Evolutionary conservation across 2,113 vertebrate species (phyloP), one percentile per base, ranked within the genome.

Genomic region (Xenotilapia leptura): DNA sequence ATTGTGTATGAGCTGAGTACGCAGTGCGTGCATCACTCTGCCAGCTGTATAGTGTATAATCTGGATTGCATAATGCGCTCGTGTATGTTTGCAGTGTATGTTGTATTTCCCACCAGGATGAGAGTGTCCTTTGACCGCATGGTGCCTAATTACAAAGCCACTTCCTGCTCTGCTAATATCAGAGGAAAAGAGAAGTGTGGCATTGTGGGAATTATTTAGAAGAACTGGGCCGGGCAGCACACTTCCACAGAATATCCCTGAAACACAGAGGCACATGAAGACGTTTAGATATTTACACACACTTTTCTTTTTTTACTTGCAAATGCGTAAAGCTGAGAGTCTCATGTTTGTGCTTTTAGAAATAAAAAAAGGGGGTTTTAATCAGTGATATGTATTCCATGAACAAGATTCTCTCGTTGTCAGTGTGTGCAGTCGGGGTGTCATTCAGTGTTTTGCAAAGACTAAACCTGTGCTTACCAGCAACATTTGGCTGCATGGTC

Each of bases 171-270:
- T 80, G 49, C 93, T 97, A 80, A 89, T 82, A 60, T 98, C 97
- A 89, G 97, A 97, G 89, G 95, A 82, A 87, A 98, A 99, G 85
- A 95, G 91, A 19, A 98, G 94, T 9, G 51, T 94, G 83, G 97
- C 47, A 58, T 85, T 93, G 8, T 84, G 93, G 89, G 95, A 95
- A 19, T 93, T 92, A 36, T 56, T 91, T 36, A 98, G 81, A 19
- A 97, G 93, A 86, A 98, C 10, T 1, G 96, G 94, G 7, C 92
- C 82, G 12, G 95, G 94, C 9, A 83, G 56, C 8, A 84, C 83
- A 80, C 55, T 79, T 54, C 97, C 97, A 89, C 97, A 98, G 90
- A 97, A 97, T 70, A 95, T 95, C 1, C 95, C 97, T 99, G 94
- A 9, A 94, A 94, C 83, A 79, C 2, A 73, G 4, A 79, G 9